Conservation (phyloP, 2,888 invertebrate species). For the Cryptophagus acutangulus region DNA sequence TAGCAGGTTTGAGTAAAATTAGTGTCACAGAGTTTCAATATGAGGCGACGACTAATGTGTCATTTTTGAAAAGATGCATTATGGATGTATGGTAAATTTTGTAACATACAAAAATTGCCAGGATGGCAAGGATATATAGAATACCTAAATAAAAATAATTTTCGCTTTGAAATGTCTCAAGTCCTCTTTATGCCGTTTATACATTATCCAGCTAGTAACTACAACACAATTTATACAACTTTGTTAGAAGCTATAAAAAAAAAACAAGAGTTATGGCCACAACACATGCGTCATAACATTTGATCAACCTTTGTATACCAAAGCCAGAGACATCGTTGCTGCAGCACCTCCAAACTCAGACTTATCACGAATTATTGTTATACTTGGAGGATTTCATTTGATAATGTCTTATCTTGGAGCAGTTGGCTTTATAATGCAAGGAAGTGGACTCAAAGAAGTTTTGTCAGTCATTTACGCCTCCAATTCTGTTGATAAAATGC, state of each 20-base stretch:
- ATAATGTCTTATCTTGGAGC: not conserved
- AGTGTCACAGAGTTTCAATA: constrained; percentile 17
- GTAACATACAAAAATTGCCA: constrained; percentile 18
- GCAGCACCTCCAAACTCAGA: not conserved
- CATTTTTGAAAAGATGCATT: constrained; percentile 19
- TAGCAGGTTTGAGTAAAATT: constrained; percentile 25
- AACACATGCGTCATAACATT: not conserved
- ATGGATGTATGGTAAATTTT: constrained; percentile 33
- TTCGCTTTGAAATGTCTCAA: constrained; percentile 10
- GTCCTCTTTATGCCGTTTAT: constrained; percentile 12
- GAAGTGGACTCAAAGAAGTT: not conserved
- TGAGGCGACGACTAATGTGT: not conserved
- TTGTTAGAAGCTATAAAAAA: not conserved
- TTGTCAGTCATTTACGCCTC: not conserved
- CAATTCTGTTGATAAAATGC: not conserved
- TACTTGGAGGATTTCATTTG: not conserved
- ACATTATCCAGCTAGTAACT: constrained; percentile 13
- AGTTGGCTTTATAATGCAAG: not conserved
- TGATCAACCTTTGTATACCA: constrained; percentile 4
- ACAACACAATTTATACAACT: not conserved
- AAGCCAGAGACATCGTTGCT: not conserved
- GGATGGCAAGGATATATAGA: constrained; percentile 25
- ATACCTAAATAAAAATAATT: too few species aligned
- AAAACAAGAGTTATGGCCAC: not conserved
- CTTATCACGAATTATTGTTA: not conserved